These are phyloP conservation scores for Plebejus argus DNA, from an alignment of 2,888 invertebrate genomes.

Conservation along the genomic window DNA sequence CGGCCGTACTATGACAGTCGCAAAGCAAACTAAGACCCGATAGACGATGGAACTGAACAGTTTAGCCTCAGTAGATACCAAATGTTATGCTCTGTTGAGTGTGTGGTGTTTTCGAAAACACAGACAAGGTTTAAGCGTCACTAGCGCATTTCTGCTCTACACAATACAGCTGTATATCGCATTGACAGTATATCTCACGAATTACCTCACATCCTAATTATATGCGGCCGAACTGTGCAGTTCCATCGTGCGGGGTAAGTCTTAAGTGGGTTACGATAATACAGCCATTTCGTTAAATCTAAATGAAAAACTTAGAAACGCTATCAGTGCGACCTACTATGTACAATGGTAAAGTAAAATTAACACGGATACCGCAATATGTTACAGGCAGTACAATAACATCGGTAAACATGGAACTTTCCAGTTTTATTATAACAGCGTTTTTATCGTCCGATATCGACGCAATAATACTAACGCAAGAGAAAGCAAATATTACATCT, in stretches of 20 bases:
- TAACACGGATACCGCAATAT: conserved; percentile 44
- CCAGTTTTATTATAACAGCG: neutral
- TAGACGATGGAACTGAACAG: neutral
- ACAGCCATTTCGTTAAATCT: conserved; percentile 69
- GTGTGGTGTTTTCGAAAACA: neutral
- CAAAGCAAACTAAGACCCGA: conserved; percentile 49
- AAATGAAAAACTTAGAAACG: conserved; percentile 66
- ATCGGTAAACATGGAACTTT: neutral
- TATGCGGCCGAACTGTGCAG: neutral
- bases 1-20: conserved; percentile 45
- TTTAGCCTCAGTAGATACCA: neutral
- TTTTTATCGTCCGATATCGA: neutral
- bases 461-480: neutral
- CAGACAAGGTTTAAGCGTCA: neutral
- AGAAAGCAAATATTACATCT: neutral
- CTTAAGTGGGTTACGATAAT: conserved; percentile 54
- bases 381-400: conserved; percentile 30
- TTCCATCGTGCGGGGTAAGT: conserved; percentile 4
- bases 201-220: no score
- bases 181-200: neutral
- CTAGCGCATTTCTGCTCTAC: neutral
- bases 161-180: no score
- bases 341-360: conserved; percentile 64
- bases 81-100: neutral
- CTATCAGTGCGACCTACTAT: conserved; percentile 76